Evolutionary conservation across 2,888 invertebrate species (phyloP).

Genomic region (Pyrrhosoma nymphula): DNA sequence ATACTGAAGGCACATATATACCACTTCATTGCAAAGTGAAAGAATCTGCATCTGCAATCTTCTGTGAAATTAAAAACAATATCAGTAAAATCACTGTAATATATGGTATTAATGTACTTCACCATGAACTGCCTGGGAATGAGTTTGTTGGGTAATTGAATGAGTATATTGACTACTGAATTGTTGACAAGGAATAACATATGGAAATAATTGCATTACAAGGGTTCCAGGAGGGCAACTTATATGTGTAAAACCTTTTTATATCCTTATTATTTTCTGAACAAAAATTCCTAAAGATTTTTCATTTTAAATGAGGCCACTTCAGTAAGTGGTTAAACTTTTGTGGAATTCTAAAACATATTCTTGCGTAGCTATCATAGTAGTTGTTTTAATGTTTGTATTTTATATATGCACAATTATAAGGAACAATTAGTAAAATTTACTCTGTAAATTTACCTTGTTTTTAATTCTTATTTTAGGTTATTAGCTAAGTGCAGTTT

Average conservation of each 20-base stretch:
- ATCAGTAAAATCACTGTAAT: not conserved
- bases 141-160: not conserved
- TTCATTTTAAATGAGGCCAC: not conserved
- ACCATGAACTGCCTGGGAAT: not conserved
- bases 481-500: not conserved
- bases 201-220: not conserved
- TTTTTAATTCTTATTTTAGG: not conserved
- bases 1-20: not conserved
- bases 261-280: slow-evolving; percentile 38
- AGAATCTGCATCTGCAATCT: not conserved
- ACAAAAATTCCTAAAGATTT: slow-evolving; percentile 12
- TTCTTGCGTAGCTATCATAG: slow-evolving; percentile 16
- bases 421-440: slow-evolving; percentile 54
- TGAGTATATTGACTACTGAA: not conserved
- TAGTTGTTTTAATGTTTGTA: slow-evolving; percentile 54
- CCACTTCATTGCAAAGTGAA: not conserved
- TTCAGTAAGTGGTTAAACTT: slow-evolving; percentile 7
- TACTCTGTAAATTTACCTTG: slow-evolving; percentile 6
- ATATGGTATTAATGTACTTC: not conserved
- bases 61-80: not conserved
- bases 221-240: not conserved
- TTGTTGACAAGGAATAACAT: not conserved
- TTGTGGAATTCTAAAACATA: slow-evolving; percentile 39
- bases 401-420: slow-evolving; percentile 66
- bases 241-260: not conserved